These are phyloP conservation scores for Cyrtodaria siliqua DNA, from an alignment of 2,888 invertebrate genomes.

Conservation along the genomic window DNA sequence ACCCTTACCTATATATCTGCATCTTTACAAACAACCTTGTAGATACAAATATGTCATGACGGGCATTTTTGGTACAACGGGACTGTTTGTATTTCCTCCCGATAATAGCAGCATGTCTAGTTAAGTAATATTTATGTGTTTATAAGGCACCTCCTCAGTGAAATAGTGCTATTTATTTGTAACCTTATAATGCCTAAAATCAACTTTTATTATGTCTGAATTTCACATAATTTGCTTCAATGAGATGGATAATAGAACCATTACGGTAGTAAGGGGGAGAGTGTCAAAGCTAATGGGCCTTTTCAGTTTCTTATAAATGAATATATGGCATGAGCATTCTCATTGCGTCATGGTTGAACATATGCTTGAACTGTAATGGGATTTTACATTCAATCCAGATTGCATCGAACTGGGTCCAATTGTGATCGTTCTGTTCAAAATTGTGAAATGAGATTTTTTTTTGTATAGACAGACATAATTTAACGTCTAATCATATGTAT, in stretches of 20 bases:
- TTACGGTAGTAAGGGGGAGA: constrained; percentile 44
- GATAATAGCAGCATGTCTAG: background rate
- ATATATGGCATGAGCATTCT: constrained; percentile 31
- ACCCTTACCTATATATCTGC: too few species aligned
- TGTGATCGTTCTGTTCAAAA: too few species aligned
- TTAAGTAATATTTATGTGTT: constrained; percentile 3
- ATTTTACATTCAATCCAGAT: too few species aligned
- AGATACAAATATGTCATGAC: too few species aligned
- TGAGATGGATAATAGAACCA: constrained; percentile 46
- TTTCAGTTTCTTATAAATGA: constrained; percentile 44
- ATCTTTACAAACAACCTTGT: too few species aligned
- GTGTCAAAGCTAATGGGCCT: constrained; percentile 49
- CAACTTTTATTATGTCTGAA: constrained; percentile 51
- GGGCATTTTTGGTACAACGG: too few species aligned
- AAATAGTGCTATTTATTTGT: constrained; percentile 33
- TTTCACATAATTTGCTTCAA: constrained; percentile 43
- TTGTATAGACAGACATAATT: too few species aligned
- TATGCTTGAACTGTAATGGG: too few species aligned
- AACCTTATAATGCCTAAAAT: constrained; percentile 52
- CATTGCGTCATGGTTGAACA: background rate
- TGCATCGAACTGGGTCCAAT: too few species aligned
- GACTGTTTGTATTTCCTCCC: too few species aligned
- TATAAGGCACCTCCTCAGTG: constrained; percentile 8
- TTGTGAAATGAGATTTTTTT: too few species aligned
- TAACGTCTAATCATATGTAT: too few species aligned